These are phyloP conservation scores for Cynopterus brachyotis DNA, from an alignment of 2,113 vertebrate species.

Conservation along the genomic window DNA sequence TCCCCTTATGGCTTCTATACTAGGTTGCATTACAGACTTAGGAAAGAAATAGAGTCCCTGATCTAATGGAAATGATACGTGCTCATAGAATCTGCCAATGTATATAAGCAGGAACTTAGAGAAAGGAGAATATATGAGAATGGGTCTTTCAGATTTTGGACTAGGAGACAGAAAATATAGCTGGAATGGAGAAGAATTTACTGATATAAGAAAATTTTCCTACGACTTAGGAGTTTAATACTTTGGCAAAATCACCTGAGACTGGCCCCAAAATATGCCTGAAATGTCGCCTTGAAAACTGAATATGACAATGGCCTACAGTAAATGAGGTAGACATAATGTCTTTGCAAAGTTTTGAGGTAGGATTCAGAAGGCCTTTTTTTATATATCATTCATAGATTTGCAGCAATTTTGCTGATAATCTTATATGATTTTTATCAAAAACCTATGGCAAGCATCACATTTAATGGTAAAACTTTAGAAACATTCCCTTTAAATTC, in stretches of 20 bases:
- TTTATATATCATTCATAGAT: background rate
- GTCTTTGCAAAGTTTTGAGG: background rate
- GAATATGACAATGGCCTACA: background rate
- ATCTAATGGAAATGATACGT: background rate
- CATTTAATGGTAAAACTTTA: slow-evolving; percentile 4
- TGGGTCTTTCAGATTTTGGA: background rate
- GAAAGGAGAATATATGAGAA: background rate
- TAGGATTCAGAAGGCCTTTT: background rate
- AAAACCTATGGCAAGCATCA: background rate
- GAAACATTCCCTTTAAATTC: slow-evolving; percentile 9
- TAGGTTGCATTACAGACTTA: background rate
- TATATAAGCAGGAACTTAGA: background rate
- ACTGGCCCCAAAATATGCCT: background rate
- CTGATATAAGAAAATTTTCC: background rate
- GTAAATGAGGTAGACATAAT: background rate
- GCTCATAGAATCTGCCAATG: background rate
- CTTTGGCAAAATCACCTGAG: background rate
- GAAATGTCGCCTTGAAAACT: background rate
- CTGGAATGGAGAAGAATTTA: background rate
- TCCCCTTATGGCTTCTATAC: background rate
- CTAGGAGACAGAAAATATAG: background rate
- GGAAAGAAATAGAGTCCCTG: background rate
- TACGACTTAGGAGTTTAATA: background rate
- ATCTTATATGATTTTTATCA: background rate
- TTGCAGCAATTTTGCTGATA: background rate